These are phyloP conservation scores for Pitta sordida DNA, from an alignment of 2,113 vertebrate genomes.

Conservation along the genomic window DNA sequence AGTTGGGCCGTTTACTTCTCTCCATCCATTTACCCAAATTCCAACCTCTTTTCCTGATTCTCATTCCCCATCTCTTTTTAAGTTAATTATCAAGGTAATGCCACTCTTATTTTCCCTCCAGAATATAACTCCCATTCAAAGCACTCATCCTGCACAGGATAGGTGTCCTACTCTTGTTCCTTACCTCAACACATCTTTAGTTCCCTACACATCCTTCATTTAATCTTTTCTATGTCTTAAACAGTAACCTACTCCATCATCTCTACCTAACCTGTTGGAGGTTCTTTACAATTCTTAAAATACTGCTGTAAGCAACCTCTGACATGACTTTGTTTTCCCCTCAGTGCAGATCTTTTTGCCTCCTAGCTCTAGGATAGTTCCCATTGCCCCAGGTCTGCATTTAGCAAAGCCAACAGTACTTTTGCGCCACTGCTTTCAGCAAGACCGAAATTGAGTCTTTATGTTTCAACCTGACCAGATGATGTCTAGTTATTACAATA, in stretches of 20 bases:
- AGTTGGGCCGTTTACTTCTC: neutral
- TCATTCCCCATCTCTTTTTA: neutral
- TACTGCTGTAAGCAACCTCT: neutral
- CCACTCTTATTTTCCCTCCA: neutral
- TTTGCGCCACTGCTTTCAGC: neutral
- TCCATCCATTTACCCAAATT: neutral
- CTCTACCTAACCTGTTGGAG: neutral
- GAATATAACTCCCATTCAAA: neutral
- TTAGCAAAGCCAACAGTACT: accelerated
- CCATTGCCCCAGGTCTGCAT: neutral
- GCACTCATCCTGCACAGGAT: neutral
- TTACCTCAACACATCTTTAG: neutral
- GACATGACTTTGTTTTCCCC: neutral
- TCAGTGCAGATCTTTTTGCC: neutral
- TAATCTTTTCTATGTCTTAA: neutral
- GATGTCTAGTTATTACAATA: neutral
- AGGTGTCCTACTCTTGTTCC: neutral
- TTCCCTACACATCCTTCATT: neutral
- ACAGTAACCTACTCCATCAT: neutral
- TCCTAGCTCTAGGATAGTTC: neutral
- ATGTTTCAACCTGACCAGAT: neutral
- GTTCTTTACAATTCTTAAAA: neutral
- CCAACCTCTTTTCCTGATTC: neutral
- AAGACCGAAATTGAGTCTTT: neutral
- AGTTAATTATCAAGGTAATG: neutral